Percentiles rank a stretch among this genome's conserved stretches.
phyloP scores from a whole-genome alignment of 2,888 invertebrate genomes.

The Temnothorax ravouxi region DNA sequence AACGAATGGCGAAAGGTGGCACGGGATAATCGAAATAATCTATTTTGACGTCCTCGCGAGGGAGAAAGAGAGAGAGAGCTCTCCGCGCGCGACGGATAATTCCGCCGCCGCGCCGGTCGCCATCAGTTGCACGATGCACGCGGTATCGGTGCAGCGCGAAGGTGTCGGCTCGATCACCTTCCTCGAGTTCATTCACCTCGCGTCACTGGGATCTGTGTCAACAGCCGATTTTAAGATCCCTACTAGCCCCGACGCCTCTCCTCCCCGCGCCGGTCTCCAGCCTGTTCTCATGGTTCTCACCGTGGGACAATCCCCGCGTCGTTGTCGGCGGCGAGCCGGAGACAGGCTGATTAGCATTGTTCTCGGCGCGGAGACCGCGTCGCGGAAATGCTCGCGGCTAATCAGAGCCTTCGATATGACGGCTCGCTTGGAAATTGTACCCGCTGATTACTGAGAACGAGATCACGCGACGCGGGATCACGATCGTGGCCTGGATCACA shows the following conservation, averaged over 20 bases:
- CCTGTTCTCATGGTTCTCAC: constrained; percentile 5
- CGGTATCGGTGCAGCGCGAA: constrained; percentile 37
- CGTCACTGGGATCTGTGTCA: constrained; percentile 74
- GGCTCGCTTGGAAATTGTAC: constrained; percentile 13
- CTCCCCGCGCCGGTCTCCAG: not conserved
- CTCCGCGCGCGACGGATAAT: not conserved
- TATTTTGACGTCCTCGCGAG: not conserved
- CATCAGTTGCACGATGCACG: too few species aligned
- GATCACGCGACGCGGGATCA: constrained; percentile 18
- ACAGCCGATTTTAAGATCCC: constrained; percentile 67
- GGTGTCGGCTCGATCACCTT: constrained; percentile 26
- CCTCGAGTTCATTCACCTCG: constrained; percentile 67
- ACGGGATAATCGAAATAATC: not conserved
- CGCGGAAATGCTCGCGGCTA: constrained; percentile 18
- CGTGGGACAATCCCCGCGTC: not conserved
- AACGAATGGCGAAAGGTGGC: not conserved
- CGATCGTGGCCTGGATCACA: constrained; percentile 30
- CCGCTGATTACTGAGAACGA: constrained; percentile 25
- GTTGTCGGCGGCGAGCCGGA: not conserved
- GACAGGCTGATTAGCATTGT: constrained; percentile 9
- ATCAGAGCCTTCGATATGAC: constrained; percentile 26
- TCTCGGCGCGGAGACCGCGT: not conserved
- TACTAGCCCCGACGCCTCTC: constrained; percentile 38
- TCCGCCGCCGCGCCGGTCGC: constrained; percentile 17
- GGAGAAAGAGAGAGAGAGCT: constrained; percentile 5